Evolutionary conservation across 1,140 invertebrate species (phyloP).

Genomic region (Lerema accius): DNA sequence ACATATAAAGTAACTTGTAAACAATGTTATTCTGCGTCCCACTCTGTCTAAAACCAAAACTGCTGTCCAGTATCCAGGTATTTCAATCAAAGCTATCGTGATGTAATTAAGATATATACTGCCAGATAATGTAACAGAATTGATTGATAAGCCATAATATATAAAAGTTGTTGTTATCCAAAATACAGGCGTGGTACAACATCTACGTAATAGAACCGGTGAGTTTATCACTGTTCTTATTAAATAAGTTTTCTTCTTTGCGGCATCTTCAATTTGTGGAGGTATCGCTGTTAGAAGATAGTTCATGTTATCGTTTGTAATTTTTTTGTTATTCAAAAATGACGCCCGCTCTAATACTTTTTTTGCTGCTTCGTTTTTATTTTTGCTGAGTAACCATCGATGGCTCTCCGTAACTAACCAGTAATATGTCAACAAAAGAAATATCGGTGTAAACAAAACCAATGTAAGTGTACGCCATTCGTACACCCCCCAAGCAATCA

Average conservation of each 20-base stretch:
- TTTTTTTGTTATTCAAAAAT: conserved; percentile 85
- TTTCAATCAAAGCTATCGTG: conserved; percentile 85
- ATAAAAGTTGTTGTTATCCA: conserved; percentile 90
- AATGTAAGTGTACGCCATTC: conserved; percentile 89
- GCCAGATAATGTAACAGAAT: conserved; percentile 89
- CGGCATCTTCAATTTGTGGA: conserved; percentile 39
- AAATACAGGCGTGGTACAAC: conserved; percentile 87
- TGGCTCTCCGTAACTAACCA: conserved; percentile 86
- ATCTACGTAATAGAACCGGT: conserved; percentile 84
- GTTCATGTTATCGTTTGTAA: conserved; percentile 82
- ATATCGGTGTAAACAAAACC: conserved; percentile 86
- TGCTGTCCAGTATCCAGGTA: conserved; percentile 88
- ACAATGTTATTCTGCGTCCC: conserved; percentile 82
- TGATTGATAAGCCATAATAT: conserved; percentile 92
- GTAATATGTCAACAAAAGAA: conserved; percentile 85
- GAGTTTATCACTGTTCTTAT: conserved; percentile 82
- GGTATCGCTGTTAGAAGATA: conserved; percentile 65
- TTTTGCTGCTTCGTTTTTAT: conserved; percentile 85
- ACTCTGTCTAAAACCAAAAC: conserved; percentile 85
- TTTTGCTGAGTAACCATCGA: conserved; percentile 90
- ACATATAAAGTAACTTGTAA: conserved; percentile 62
- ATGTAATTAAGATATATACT: conserved; percentile 88
- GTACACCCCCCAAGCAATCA: conserved; percentile 85
- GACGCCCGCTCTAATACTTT: conserved; percentile 84
- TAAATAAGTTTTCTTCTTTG: conserved; percentile 42